Conservation (phyloP, 2,888 invertebrate genomes). For the Meliscaeva auricollis region DNA sequence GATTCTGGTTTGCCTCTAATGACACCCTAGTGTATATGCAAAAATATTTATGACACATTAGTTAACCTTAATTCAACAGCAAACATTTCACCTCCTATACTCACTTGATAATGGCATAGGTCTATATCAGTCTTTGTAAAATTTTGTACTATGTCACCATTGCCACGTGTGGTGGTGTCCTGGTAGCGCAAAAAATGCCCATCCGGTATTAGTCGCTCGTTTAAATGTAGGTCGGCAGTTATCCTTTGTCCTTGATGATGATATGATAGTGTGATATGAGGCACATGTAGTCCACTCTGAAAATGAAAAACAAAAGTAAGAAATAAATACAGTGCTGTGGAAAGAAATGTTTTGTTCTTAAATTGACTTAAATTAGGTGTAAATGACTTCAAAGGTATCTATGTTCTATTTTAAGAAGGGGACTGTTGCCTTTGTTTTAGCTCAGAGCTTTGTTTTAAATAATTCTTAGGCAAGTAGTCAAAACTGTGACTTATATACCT, state of each 20-base stretch:
- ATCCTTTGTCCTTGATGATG: slow-evolving; percentile 87
- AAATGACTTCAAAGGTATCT: too few relatives aligned
- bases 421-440: too few relatives aligned
- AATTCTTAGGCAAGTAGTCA: too few relatives aligned
- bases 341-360: background rate
- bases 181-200: slow-evolving; percentile 83
- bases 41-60: slow-evolving; percentile 18
- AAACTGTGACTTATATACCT: background rate
- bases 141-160: slow-evolving; percentile 81
- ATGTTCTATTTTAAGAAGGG: too few relatives aligned
- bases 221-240: slow-evolving; percentile 81
- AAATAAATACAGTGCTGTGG: slow-evolving; percentile 12
- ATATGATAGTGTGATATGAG: slow-evolving; percentile 86
- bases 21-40: slow-evolving; percentile 85
- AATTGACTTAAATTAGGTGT: too few relatives aligned
- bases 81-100: slow-evolving; percentile 45
- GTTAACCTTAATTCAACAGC: background rate
- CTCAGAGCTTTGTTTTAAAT: too few relatives aligned
- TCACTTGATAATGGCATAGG: slow-evolving; percentile 84
- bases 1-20: slow-evolving; percentile 89
- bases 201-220: slow-evolving; percentile 82
- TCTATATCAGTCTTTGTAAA: slow-evolving; percentile 84
- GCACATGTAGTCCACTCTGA: slow-evolving; percentile 80
- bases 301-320: slow-evolving; percentile 43
- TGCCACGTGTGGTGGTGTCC: slow-evolving; percentile 78